Conservation (phyloP, 2,113 vertebrate species). For the Pseudorasbora parva region DNA sequence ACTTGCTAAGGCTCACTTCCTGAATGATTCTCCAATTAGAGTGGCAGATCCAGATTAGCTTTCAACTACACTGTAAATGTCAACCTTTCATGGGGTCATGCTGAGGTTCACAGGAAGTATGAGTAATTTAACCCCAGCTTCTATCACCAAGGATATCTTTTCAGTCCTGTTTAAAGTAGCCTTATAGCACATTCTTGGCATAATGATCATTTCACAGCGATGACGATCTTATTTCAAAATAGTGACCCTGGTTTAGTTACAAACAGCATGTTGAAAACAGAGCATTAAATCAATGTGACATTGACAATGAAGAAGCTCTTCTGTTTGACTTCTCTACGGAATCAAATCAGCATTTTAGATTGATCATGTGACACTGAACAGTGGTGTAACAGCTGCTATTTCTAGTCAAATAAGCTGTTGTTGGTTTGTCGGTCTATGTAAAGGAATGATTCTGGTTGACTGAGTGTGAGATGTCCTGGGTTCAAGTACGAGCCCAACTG, state of each 20-base stretch:
- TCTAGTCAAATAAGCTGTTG: too few species aligned
- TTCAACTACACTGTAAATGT: slow-evolving; percentile 55
- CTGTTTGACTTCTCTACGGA: not conserved
- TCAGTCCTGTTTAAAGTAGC: not conserved
- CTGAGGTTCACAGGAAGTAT: slow-evolving; percentile 32
- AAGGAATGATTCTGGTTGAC: not conserved
- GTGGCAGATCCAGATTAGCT: slow-evolving; percentile 47
- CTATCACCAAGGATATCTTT: not conserved
- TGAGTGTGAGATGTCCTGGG: not conserved
- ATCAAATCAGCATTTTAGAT: too few species aligned
- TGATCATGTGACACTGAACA: too few species aligned
- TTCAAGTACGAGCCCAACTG: not conserved
- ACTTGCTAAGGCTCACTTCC: slow-evolving; percentile 51
- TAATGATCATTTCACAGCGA: slow-evolving; percentile 12
- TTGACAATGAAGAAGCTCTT: not conserved
- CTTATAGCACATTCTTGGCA: not conserved
- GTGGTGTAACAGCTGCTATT: too few species aligned
- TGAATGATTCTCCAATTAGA: slow-evolving; percentile 57
- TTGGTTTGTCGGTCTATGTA: not conserved
- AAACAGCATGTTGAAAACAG: not conserved
- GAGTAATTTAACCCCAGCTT: slow-evolving; percentile 13
- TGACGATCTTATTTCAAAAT: slow-evolving; percentile 1
- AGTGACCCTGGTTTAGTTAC: not conserved
- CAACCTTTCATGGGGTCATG: slow-evolving; percentile 37
- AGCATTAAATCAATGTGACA: not conserved